Base-by-base conservation (phyloP, 37 sponge, comb jelly and placozoan species). In the Ephydatia muelleri region DNA sequence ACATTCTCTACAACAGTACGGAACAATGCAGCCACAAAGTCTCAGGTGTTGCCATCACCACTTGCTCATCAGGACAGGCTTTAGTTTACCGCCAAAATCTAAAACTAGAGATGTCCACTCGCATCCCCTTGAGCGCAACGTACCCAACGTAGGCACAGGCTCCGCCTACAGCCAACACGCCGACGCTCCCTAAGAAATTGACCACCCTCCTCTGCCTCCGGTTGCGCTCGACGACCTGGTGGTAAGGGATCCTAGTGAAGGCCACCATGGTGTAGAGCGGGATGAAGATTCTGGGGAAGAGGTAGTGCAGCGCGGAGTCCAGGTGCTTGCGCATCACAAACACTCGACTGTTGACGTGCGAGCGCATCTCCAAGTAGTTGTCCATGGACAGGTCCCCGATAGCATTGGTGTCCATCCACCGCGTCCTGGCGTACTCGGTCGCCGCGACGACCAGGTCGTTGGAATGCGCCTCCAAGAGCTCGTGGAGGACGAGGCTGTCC, bases 291-390 rank as follows among this genome's bases (percentile, higher is more conserved):
- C 70, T 26, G 11, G 94, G 96, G 33, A 96, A 79, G 19, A 91
- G 69, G 36, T 4, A 36, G 77, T 91, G 72, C 25, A 96, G 82
- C 21, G 86, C 33, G 31, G 77, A 76, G 71, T 93, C 92, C 3
- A 96, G 0, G 19, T 79, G 66, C 70, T 88, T 93, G 25, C 77
- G 73, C 29, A 96, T 13, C 6, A 90, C 68, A 75, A 91, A 96
- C 22, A 64, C 8, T 3, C 49, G 68, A 72, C 76, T 81, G 80
- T 76, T 88, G n/a, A 96, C 94, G 49, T 86, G 94, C 6, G 94
- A 91, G 0, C 96, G 68, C 96, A 96, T 93, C 40, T 97, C 98
- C 3, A 84, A 9, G 74, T 97, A 97, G 87, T 97, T 97, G 83
- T 93, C 88, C 94, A 93, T 85, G 25, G 96, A 85, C 14, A 97